These are phyloP conservation scores for Globodera ellingtonae DNA, from an alignment of 1,140 invertebrate species.

Conservation along the genomic window DNA sequence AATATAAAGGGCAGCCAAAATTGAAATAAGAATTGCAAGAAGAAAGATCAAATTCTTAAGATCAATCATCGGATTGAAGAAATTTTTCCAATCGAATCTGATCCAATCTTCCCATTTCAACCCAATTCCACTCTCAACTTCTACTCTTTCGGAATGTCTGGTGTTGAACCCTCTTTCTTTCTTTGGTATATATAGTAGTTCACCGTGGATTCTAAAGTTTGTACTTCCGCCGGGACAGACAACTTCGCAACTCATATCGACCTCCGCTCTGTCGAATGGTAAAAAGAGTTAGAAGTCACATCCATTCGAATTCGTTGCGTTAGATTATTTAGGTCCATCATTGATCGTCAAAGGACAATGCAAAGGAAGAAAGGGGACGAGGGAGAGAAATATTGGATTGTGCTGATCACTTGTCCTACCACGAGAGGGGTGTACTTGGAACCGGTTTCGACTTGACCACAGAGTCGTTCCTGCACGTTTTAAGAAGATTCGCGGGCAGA, in stretches of 20 bases:
- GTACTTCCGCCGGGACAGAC: not conserved
- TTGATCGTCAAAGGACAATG: too few relatives aligned
- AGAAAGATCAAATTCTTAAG: too few relatives aligned
- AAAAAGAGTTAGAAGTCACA: too few relatives aligned
- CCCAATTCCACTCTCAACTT: not conserved
- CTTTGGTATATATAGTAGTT: not conserved
- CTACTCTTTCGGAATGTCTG: not conserved
- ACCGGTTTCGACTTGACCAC: too few relatives aligned
- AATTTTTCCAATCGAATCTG: not conserved
- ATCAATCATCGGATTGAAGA: not conserved
- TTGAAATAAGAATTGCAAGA: not conserved
- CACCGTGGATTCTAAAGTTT: not conserved
- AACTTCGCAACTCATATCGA: not conserved
- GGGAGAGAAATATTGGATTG: too few relatives aligned
- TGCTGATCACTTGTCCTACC: too few relatives aligned
- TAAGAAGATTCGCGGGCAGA: too few relatives aligned
- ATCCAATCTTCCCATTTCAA: not conserved
- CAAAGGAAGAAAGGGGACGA: too few relatives aligned
- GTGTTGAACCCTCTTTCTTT: not conserved
- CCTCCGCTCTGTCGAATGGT: not conserved
- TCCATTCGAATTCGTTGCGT: too few relatives aligned
- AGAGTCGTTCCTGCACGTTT: too few relatives aligned
- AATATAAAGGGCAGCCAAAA: not conserved
- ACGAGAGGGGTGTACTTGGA: too few relatives aligned
- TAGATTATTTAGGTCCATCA: too few relatives aligned